phyloP scores from a whole-genome alignment of 2,888 invertebrate genomes.

The Leucozona laternaria region DNA sequence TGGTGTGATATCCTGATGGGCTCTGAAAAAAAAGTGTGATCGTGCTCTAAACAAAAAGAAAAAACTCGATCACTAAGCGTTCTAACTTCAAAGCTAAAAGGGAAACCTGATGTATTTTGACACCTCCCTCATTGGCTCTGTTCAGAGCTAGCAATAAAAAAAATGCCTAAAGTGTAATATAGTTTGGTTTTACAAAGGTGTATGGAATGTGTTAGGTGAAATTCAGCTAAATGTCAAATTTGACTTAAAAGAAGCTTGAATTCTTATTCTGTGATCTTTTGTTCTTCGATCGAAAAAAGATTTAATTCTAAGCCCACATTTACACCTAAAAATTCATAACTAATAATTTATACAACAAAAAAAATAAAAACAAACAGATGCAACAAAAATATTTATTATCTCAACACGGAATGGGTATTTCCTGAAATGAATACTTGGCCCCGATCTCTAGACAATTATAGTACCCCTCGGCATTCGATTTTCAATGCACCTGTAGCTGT shows the following conservation, averaged over 20 bases:
- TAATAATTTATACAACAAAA: neutral
- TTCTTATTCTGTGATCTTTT: neutral
- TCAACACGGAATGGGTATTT: conserved; percentile 53
- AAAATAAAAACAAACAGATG: conserved; percentile 48
- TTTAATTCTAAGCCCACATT: neutral
- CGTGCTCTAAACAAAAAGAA: no score
- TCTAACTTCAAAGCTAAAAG: no score
- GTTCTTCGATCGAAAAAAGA: neutral
- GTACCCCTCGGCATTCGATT: conserved; percentile 2
- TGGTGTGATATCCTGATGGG: no score
- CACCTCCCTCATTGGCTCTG: no score
- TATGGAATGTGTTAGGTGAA: no score
- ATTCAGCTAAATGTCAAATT: neutral
- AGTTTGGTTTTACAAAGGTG: no score
- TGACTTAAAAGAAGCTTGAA: neutral
- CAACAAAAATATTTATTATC: conserved; percentile 51
- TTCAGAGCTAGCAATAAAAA: no score
- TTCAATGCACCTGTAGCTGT: conserved; percentile 71
- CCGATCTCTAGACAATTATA: conserved; percentile 51
- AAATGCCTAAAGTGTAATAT: no score
- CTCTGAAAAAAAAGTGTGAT: no score
- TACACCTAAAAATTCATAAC: neutral
- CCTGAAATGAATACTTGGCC: conserved; percentile 57
- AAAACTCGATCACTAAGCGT: no score
- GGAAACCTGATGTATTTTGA: no score